These are phyloP conservation scores for Acronicta alni DNA, from an alignment of 2,888 invertebrate species.

Conservation along the genomic window DNA sequence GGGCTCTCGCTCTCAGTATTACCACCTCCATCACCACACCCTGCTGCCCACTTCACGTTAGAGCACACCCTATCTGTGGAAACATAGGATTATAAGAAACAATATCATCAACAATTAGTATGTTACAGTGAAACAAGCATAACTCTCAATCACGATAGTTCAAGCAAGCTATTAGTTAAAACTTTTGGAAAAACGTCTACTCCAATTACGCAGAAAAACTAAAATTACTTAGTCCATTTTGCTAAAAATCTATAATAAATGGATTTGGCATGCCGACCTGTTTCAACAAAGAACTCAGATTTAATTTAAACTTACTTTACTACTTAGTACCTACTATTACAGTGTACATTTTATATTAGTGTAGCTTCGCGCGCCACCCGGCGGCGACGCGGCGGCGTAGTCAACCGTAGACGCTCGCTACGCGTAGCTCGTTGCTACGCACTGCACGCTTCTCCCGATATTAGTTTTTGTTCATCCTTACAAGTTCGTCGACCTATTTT, in stretches of 20 bases:
- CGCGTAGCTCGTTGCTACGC: constrained; percentile 70
- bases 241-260: constrained; percentile 21
- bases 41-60: constrained; percentile 70
- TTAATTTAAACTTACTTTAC: constrained; percentile 37
- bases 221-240: constrained; percentile 25
- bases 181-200: constrained; percentile 3
- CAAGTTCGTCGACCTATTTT: constrained; percentile 58
- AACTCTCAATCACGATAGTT: background rate
- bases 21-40: constrained; percentile 90
- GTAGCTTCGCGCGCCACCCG: constrained; percentile 13
- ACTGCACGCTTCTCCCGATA: constrained; percentile 69
- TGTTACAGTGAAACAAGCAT: background rate
- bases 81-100: constrained; percentile 13
- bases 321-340: background rate
- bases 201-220: constrained; percentile 26
- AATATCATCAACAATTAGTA: too few species aligned
- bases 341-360: constrained; percentile 18
- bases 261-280: constrained; percentile 42
- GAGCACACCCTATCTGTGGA: constrained; percentile 67
- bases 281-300: constrained; percentile 22
- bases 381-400: constrained; percentile 40
- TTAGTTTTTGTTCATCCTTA: constrained; percentile 70
- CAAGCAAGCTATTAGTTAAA: constrained; percentile 20
- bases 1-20: constrained; percentile 90
- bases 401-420: constrained; percentile 46